These are phyloP conservation scores for Cerceris rybyensis DNA, from an alignment of 2,888 invertebrate species.

Conservation along the genomic window DNA sequence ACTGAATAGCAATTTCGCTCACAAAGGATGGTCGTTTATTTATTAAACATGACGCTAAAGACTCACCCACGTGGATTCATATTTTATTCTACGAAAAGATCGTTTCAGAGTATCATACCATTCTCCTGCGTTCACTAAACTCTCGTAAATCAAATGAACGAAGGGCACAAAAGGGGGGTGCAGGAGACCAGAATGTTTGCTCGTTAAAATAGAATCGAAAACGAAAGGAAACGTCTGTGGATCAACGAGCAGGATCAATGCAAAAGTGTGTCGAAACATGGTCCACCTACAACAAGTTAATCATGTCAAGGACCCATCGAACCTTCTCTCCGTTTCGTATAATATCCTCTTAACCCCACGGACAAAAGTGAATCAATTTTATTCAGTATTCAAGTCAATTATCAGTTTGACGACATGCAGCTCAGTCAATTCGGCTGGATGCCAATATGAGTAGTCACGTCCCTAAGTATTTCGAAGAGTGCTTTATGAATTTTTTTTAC, in stretches of 20 bases:
- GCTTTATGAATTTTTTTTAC: neutral
- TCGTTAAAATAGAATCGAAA: conserved; percentile 22
- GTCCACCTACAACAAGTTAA: conserved; percentile 73
- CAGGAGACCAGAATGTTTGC: conserved; percentile 3
- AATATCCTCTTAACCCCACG: conserved; percentile 66
- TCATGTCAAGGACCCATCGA: conserved; percentile 72
- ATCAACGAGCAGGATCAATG: conserved; percentile 49
- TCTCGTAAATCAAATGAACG: neutral
- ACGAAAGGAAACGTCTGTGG: conserved; percentile 46
- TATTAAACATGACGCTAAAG: neutral
- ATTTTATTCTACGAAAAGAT: neutral
- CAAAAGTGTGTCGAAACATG: conserved; percentile 66
- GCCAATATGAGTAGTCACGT: conserved; percentile 26
- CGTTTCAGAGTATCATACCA: neutral
- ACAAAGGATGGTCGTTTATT: neutral
- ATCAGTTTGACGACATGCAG: conserved; percentile 39
- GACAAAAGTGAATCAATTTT: conserved; percentile 45
- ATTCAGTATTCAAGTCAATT: conserved; percentile 38
- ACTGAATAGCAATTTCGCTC: neutral
- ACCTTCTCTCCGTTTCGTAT: conserved; percentile 57
- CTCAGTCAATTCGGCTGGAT: conserved; percentile 32
- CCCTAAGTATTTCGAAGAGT: conserved; percentile 10
- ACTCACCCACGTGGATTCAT: neutral
- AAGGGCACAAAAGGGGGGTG: neutral
- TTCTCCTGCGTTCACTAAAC: neutral